Evolutionary conservation across 2,888 invertebrate species (phyloP), one percentile per base, ranked within the genome.

Genomic region (Loripinus fragilis): DNA sequence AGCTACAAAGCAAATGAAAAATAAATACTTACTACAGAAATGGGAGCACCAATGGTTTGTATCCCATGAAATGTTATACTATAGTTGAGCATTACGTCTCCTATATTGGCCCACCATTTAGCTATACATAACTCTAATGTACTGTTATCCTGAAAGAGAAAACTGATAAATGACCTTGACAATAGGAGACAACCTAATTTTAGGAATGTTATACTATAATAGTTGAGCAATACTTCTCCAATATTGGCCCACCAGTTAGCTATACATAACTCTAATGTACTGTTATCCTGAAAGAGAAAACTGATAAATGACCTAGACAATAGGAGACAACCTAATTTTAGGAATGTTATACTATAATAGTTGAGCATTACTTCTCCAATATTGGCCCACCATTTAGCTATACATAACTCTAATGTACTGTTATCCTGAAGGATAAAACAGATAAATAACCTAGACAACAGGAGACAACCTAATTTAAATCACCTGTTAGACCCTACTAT

Each of bases 51-150:
- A 92, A 95, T 95, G n/a, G 96, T 95, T 90, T 95, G 95, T 72
- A 98, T 95, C 0, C 98, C 98, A 94, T 96, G 96, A 94, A 99
- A 97, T 90, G 96, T 95, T 64, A 99, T 93, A 50, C 95, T 95
- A 93, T 97, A 97, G 92, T 96, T 95, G 30, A 98, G 93, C 55
- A 93, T 94, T 73, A 96, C 95, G 60, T 96, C 96, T 38, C 97
- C 98, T 72, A 97, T 95, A 94, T 96, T 97, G 15, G 98, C 97
- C 60, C 60, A 60, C 95, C 97, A 98, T 94, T 98, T 98, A 12
- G 98, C 98, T 80, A 99, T 95, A 76, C 96, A 97, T 55, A 99
- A 94, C 94, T 99, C 99, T 78, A 99, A 93, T 28, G 97, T 96
- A 23, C 86, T 71, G 68, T 89, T 87, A 41, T 88, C 91, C 92